A percentile compares a stretch with the other conserved stretches of the same genome.
Conservation (phyloP, 2,888 invertebrate genomes). For the Pandemis cinnamomeana region DNA sequence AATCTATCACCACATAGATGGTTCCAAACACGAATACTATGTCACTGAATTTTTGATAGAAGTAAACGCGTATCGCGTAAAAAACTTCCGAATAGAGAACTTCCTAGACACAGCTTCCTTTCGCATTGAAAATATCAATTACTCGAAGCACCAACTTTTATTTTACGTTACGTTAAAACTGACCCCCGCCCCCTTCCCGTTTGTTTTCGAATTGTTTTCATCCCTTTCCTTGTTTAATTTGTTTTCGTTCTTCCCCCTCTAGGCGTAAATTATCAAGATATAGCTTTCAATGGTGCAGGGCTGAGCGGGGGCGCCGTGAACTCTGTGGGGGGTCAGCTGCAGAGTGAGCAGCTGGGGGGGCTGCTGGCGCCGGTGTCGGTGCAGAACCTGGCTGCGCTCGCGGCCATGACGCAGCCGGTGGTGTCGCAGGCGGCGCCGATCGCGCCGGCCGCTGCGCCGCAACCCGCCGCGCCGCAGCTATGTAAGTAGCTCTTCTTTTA, state of each 20-base stretch:
- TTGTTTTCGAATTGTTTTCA: conserved; percentile 34
- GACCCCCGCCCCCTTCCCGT: conserved; percentile 37
- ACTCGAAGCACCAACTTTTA: conserved; percentile 6
- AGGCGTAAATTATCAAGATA: conserved; percentile 83
- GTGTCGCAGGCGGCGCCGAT: conserved; percentile 81
- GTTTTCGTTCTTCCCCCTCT: conserved; percentile 51
- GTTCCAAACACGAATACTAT: background rate
- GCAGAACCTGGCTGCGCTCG: conserved; percentile 96
- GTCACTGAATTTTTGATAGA: background rate
- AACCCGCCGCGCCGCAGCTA: conserved; percentile 69
- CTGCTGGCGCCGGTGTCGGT: conserved; percentile 93
- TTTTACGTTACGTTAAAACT: conserved; percentile 20
- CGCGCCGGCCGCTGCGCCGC: conserved; percentile 74
- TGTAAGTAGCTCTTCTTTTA: conserved; percentile 64
- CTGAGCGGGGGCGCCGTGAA: conserved; percentile 69
- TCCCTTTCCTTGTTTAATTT: conserved; percentile 37
- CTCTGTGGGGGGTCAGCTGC: conserved; percentile 62
- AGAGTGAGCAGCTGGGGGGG: conserved; percentile 93
- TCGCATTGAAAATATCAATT: background rate
- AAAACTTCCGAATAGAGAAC: background rate
- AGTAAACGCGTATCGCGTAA: too few relatives aligned
- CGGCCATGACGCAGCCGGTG: conserved; percentile 90
- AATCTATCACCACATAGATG: background rate
- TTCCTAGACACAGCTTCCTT: background rate
- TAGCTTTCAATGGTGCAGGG: conserved; percentile 83